Percentiles rank a stretch among this genome's conserved stretches.
Evolutionary conservation across 2,888 invertebrate species (phyloP).

Genomic region (Notodonta ziczac): DNA sequence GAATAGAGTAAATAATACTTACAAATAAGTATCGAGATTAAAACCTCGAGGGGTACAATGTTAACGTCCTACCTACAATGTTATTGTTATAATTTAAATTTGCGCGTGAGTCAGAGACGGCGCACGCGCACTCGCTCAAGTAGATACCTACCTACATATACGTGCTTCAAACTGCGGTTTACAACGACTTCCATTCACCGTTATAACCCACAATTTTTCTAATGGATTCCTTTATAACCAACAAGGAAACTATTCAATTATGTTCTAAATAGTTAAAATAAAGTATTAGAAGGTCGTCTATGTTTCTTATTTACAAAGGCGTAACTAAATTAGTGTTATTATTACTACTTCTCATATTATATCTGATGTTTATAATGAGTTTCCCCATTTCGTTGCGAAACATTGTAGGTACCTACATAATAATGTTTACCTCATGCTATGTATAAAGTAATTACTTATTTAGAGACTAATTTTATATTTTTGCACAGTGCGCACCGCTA

Average conservation of each 20-base stretch:
- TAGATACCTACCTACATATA: background rate
- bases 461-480: background rate
- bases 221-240: constrained; percentile 23
- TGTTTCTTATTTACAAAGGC: constrained; percentile 9
- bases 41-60: constrained; percentile 50
- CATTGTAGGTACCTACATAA: background rate
- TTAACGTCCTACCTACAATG: constrained; percentile 40
- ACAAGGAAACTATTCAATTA: constrained; percentile 34
- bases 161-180: constrained; percentile 4
- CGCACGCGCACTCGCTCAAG: constrained; percentile 19
- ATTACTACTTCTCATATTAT: background rate
- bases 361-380: constrained; percentile 6
- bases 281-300: constrained; percentile 17
- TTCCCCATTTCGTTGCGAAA: background rate
- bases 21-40: constrained; percentile 55
- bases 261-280: constrained; percentile 15
- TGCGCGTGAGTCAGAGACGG: constrained; percentile 41
- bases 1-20: constrained; percentile 32
- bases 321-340: constrained; percentile 3
- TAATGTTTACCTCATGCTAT: background rate
- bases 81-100: constrained; percentile 49
- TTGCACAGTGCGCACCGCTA: background rate
- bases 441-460: background rate
- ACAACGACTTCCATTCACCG: constrained; percentile 27
- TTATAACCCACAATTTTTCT: constrained; percentile 19